Evolutionary conservation across 2,797 vertebrate genomes (phyloP), one percentile per base, ranked within the genome.

Genomic region (Notolabrus celidotus): DNA sequence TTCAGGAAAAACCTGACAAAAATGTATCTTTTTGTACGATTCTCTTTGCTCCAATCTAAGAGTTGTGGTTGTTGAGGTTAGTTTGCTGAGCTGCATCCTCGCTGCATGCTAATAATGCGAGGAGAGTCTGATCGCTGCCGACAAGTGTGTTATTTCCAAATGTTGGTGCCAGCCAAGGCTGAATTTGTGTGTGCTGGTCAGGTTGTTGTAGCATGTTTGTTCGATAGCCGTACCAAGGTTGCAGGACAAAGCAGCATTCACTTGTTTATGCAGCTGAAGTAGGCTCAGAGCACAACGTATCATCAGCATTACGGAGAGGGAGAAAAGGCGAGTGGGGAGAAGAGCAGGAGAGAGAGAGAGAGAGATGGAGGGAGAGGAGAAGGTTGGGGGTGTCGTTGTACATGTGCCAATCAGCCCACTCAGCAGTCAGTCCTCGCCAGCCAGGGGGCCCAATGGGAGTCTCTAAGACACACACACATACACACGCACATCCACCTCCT

Each of bases 331-430:
- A 67, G 61, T 59, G 62, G 47, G 60, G 71, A 74, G 71, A 66
- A 20, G 67, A 70, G 56, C 34, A 7, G 50, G 53, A 64, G 39
- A 42, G 31, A 80, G 75, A 55, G 68, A 74, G 76, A 34, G 29
- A 65, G 19, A 50, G 55, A n/a, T 4, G 49, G 3, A 31, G 39
- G 10, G 31, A 5, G 3, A 2, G 20, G 39, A n/a, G n/a, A n/a
- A n/a, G n/a, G n/a, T n/a, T 19, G 3, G 31, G 57, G 19, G 51
- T 39, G 51, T 15, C 36, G 64, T 66, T 75, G 79, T 86, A 78
- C 57, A 34, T 77, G 68, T 87, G 80, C 86, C 84, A 85, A 77
- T 86, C 79, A 84, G 77, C 77, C 77, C 87, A 86, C 88, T 88
- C 88, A 85, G 85, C 88, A 89, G 84, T 87, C 87, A 78, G 71